Evolutionary conservation across 1,140 invertebrate species (phyloP).

Genomic region (Plutomurus gul): DNA sequence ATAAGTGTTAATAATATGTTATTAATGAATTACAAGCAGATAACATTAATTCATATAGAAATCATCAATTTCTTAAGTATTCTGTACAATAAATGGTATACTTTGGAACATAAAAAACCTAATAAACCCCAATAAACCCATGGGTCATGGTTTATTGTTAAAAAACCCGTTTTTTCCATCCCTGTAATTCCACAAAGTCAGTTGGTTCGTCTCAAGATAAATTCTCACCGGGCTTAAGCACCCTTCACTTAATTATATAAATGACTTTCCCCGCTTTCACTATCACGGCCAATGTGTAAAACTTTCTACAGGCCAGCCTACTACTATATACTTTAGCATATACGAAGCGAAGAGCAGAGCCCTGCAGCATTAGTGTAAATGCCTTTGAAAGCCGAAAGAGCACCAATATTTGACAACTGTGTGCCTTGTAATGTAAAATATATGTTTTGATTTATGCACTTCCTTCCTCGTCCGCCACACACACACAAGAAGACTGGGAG

Average conservation of each 20-base stretch:
- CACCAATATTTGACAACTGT: not conserved
- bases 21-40: too few relatives aligned
- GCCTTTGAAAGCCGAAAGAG: slow-evolving; percentile 10
- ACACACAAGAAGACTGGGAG: not conserved
- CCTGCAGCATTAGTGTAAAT: not conserved
- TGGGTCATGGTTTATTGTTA: too few relatives aligned
- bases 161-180: too few relatives aligned
- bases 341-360: too few relatives aligned
- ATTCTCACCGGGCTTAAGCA: slow-evolving; percentile 28
- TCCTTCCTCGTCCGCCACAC: slow-evolving; percentile 1
- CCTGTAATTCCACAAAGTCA: too few relatives aligned
- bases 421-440: slow-evolving; percentile 8
- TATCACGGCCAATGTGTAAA: not conserved
- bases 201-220: slow-evolving; percentile 23
- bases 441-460: slow-evolving; percentile 14
- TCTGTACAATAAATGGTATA: not conserved
- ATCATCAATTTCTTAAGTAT: too few relatives aligned
- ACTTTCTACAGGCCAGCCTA: too few relatives aligned
- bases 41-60: too few relatives aligned
- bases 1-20: too few relatives aligned
- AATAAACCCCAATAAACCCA: too few relatives aligned
- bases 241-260: slow-evolving; percentile 30
- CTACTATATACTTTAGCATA: too few relatives aligned
- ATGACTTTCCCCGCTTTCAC: slow-evolving; percentile 11
- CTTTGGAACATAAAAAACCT: too few relatives aligned